Evolutionary conservation across 2,113 vertebrate species (phyloP).

Genomic region (Microtus ochrogaster): DNA sequence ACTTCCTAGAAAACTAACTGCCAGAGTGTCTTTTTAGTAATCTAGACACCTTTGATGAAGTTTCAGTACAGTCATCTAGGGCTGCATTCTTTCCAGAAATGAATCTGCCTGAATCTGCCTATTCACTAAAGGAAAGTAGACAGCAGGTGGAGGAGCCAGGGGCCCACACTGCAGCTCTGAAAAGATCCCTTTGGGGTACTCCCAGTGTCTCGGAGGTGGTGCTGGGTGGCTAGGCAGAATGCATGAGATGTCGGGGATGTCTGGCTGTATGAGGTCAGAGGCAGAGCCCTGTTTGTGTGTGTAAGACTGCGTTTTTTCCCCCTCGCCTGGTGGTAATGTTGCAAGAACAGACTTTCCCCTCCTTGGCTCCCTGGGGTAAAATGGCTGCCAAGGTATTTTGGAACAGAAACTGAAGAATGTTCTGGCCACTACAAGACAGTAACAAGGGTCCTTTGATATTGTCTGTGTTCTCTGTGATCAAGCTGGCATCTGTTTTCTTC

Average conservation of each 20-base stretch:
- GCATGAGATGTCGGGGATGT: background rate
- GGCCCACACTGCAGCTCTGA: background rate
- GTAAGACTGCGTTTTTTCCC: conserved; percentile 35
- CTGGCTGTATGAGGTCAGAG: background rate
- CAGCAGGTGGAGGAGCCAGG: background rate
- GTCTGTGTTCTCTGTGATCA: conserved; percentile 37
- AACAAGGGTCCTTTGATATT: conserved; percentile 67
- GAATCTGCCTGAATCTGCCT: background rate
- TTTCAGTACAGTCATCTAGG: conserved; percentile 58
- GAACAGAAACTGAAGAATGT: conserved; percentile 63
- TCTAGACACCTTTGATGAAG: conserved; percentile 64
- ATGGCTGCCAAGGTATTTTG: conserved; percentile 73
- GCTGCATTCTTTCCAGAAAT: conserved; percentile 51
- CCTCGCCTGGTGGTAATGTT: conserved; percentile 40
- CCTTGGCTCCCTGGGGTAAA: conserved; percentile 58
- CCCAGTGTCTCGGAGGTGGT: background rate
- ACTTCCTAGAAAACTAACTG: conserved; percentile 51
- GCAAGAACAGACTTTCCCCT: conserved; percentile 60
- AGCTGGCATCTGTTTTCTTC: conserved; percentile 43
- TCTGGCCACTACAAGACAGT: conserved; percentile 7
- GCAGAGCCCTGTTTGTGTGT: conserved; percentile 31
- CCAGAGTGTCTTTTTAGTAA: conserved; percentile 70
- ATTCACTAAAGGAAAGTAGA: background rate
- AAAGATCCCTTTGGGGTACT: background rate
- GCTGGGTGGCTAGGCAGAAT: background rate